phyloP scores from a whole-genome alignment of 2,113 vertebrate genomes.

The Mormyrus lacerda region DNA sequence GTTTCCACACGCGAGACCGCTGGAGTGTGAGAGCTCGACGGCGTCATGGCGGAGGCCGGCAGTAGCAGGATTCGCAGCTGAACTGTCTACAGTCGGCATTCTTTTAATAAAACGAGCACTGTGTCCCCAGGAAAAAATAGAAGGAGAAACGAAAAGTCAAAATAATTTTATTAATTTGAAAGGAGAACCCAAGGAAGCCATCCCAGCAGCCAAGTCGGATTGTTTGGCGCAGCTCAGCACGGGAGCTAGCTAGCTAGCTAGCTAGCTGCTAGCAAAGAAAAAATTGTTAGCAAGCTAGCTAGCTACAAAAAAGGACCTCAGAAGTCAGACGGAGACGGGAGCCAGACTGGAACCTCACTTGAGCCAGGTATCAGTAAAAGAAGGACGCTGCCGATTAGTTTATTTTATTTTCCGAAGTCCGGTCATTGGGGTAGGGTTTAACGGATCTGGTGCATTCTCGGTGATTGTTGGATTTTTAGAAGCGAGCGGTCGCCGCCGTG shows the following conservation, averaged over 20 bases:
- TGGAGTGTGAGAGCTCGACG: constrained; percentile 53
- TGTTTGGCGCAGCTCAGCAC: constrained; percentile 47
- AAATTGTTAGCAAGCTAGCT: constrained; percentile 26
- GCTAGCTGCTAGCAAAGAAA: constrained; percentile 45
- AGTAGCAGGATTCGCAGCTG: constrained; percentile 55
- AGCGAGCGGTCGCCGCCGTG: not conserved
- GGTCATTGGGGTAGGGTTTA: not conserved
- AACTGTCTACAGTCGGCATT: constrained; percentile 49
- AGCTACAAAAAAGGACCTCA: constrained; percentile 40
- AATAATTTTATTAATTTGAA: constrained; percentile 16
- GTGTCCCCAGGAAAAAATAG: constrained; percentile 18
- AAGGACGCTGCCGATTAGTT: not conserved
- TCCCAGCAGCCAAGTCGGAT: constrained; percentile 25
- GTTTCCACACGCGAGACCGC: constrained; percentile 51
- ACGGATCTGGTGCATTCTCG: not conserved
- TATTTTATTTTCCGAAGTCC: not conserved
- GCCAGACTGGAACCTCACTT: constrained; percentile 32
- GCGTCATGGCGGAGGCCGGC: constrained; percentile 70
- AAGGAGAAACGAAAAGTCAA: constrained; percentile 19
- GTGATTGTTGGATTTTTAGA: not conserved
- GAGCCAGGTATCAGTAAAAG: constrained; percentile 37
- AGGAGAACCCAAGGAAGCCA: constrained; percentile 21
- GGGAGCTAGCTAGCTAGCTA: constrained; percentile 47
- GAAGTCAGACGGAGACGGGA: constrained; percentile 33
- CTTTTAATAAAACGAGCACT: constrained; percentile 31